Evolutionary conservation across 2,888 invertebrate species (phyloP), one percentile per base, ranked within the genome.

Genomic region (Idaea aversata): DNA sequence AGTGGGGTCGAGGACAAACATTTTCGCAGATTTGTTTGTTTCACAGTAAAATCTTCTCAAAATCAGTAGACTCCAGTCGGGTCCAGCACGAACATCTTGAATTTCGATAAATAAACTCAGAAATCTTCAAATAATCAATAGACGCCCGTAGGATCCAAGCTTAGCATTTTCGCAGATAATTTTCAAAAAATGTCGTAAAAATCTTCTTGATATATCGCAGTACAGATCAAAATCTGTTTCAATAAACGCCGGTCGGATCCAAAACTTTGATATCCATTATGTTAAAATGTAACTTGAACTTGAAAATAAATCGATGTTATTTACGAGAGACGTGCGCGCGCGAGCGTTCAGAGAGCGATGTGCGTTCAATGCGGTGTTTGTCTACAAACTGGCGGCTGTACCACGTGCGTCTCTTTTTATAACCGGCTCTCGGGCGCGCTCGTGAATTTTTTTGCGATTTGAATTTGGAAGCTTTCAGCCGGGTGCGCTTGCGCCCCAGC

Each of bases 381-480:
- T 84, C 86, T 84, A 71, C 74, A 82, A 87, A 91, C 92, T 93
- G 84, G 80, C 80, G 74, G 77, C 75, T 79, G 76, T 77, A 77
- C 81, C 91, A 91, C 91, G 91, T 91, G 91, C 87, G 84, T 76
- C 70, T 74, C 73, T 81, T 87, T 92, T 87, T 92, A 92, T 91
- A 91, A 77, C 77, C 82, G 80, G 77, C 80, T 84, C 85, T 86
- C 84, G 86, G 72, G 84, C 79, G 83, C 87, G 83, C 81, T 88
- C 86, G 90, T 88, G 85, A 84, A 88, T 91, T 89, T 91, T 86
- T 91, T 93, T 90, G 91, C 90, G 85, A 87, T 88, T 88, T 81
- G 86, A 91, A 88, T 91, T 91, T 90, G 89, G 91, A 89, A 90
- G 91, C 90, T 92, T 91, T 91, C 90, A 90, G 91, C 88, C 85